Evolutionary conservation across 37 sponge, comb jelly and placozoan species (phyloP), one percentile per base, ranked within the genome.

Genomic region (Haliclona indistincta): DNA sequence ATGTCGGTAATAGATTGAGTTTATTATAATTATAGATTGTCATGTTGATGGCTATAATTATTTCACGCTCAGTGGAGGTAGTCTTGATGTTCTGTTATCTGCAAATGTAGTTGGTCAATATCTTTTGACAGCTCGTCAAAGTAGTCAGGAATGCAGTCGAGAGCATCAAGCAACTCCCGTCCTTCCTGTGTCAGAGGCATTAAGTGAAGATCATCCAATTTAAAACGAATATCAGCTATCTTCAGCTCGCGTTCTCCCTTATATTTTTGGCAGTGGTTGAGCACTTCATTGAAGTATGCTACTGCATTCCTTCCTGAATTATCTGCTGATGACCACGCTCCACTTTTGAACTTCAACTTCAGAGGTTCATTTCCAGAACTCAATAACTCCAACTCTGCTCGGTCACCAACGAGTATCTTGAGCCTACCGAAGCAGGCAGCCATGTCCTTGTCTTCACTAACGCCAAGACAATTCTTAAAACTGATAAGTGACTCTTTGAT

Each of bases 201-300:
- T 11, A 58, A 26, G 23, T 58, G 60, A 25, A 58, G 28, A n/a
- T 58, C 60, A 8, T 58, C 60, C n/a, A 58, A 20, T 58, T 20
- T 8, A n/a, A 25, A 8, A 25, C n/a, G 23, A 58, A 58, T 58
- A 58, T 58, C 60, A n/a, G 25, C 60, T 11, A 58, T 25, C 26
- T 69, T 43, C 4, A 69, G 49, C 49, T 43, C 49, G 38, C 38
- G 38, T 43, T 39, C 70, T 4, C 49, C 49, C 5, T 22, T 42
- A 43, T 42, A 43, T 13, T 69, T 40, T n/a, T 69, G 70, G 51
- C 70, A 69, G 49, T 28, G 49, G 29, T 69, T 45, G 33, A 69
- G 49, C 28, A 22, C 13, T 22, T 32, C 51, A 25, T 69, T 69
- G 70, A 69, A 43, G 7, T 42, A 5, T n/a, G 44, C 19, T 5